A percentile compares a stretch with the other conserved stretches of the same genome.
Conservation (phyloP, 1,140 invertebrate genomes). For the Odontomachus brunneus region DNA sequence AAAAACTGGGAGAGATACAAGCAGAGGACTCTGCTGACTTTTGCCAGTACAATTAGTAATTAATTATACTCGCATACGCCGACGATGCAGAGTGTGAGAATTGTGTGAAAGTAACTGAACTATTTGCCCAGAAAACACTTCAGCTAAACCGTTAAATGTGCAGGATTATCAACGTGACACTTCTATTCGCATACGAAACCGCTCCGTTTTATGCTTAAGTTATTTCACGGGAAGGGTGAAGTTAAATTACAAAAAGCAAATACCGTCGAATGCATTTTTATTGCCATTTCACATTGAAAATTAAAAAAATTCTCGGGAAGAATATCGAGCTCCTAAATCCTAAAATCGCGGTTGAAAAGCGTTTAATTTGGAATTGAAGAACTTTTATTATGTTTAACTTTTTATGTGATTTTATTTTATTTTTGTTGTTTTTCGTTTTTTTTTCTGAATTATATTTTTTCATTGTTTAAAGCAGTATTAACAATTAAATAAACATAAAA, state of each 20-base stretch:
- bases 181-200: slow-evolving; percentile 32
- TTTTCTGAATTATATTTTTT: too few relatives aligned
- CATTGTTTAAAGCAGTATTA: too few relatives aligned
- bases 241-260: slow-evolving; percentile 5
- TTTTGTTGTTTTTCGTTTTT: too few relatives aligned
- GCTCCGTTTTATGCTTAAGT: slow-evolving; percentile 42
- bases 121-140: slow-evolving; percentile 24
- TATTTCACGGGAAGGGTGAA: neutral
- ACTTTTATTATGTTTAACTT: too few relatives aligned
- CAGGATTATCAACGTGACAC: slow-evolving; percentile 25
- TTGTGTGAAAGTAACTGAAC: neutral
- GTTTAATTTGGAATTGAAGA: too few relatives aligned
- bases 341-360: too few relatives aligned
- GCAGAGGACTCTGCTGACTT: slow-evolving; percentile 60
- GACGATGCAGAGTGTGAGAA: neutral
- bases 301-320: too few relatives aligned
- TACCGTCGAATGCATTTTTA: neutral
- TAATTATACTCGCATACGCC: slow-evolving; percentile 7
- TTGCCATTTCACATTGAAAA: neutral
- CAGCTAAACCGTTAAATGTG: slow-evolving; percentile 35
- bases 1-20: slow-evolving; percentile 73
- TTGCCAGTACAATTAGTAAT: slow-evolving; percentile 40
- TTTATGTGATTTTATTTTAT: too few relatives aligned
- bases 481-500: too few relatives aligned
- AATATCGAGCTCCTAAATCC: too few relatives aligned